These are phyloP conservation scores for Stichopus chloronotus DNA, from an alignment of 35 echinoderm and acorn worm species.

Conservation along the genomic window DNA sequence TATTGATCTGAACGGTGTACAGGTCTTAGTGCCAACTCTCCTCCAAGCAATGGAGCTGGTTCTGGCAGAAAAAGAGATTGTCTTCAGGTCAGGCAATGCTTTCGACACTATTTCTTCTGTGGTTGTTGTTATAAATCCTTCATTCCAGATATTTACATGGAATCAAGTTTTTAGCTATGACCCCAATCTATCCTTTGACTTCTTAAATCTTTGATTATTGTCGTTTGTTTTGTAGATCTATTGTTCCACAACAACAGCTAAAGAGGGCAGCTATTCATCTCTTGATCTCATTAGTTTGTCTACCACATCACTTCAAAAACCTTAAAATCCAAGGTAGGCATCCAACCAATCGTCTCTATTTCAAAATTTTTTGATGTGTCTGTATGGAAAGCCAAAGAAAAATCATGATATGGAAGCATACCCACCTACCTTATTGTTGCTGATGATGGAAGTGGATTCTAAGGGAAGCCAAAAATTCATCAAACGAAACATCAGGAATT, in stretches of 20 bases:
- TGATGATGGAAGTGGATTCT: too few species aligned
- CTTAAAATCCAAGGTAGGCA: conserved; percentile 77
- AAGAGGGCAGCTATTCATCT: conserved; percentile 87
- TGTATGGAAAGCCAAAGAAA: too few species aligned
- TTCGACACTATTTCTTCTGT: neutral
- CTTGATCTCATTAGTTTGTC: conserved; percentile 81
- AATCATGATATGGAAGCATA: too few species aligned
- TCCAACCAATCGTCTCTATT: neutral
- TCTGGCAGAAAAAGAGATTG: conserved; percentile 72
- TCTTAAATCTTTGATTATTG: neutral
- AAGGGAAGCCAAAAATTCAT: too few species aligned
- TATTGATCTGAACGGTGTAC: conserved; percentile 94
- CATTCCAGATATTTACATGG: neutral
- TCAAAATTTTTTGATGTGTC: too few species aligned
- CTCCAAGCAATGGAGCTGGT: conserved; percentile 91
- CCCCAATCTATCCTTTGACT: neutral
- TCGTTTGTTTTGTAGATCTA: conserved; percentile 56
- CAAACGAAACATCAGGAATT: too few species aligned
- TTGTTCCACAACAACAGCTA: conserved; percentile 81
- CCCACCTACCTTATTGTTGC: too few species aligned
- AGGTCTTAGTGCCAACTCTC: conserved; percentile 85
- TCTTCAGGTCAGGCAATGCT: conserved; percentile 57
- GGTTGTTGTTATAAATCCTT: neutral
- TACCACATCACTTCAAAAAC: conserved; percentile 95
- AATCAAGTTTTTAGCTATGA: neutral